phyloP scores from a whole-genome alignment of 1,140 invertebrate species.

The Drosophila ambigua region DNA sequence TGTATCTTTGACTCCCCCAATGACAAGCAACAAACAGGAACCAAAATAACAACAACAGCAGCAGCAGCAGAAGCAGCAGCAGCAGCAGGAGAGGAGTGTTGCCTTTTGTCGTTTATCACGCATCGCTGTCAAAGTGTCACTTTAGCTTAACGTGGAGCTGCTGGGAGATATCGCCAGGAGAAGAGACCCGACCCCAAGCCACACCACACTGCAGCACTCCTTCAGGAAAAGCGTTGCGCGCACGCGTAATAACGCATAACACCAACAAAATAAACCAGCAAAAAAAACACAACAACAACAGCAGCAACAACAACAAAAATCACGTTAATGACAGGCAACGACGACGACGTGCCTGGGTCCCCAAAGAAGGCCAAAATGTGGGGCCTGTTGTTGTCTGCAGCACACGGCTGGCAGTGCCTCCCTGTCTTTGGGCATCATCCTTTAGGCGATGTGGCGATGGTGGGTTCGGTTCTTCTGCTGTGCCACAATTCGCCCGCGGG shows the following conservation, averaged over 20 bases:
- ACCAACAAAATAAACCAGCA: conserved; percentile 31
- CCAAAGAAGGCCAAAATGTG: conserved; percentile 19
- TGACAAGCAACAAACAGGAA: too few relatives aligned
- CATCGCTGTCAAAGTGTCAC: conserved; percentile 82
- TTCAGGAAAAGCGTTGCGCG: conserved; percentile 39
- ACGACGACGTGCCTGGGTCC: conserved; percentile 36
- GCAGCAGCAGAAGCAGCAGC: too few relatives aligned
- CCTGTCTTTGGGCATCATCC: conserved; percentile 11
- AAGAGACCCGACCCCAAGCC: conserved; percentile 3
- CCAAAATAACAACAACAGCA: too few relatives aligned
- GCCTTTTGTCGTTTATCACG: conserved; percentile 75
- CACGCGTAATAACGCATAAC: conserved; percentile 79
- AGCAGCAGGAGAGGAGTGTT: not conserved
- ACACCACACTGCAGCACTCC: too few relatives aligned
- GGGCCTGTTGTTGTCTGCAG: conserved; percentile 1
- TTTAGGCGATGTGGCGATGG: conserved; percentile 26
- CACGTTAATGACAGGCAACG: conserved; percentile 76
- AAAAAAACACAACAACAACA: conserved; percentile 29
- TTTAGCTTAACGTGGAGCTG: conserved; percentile 71
- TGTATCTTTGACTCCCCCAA: too few relatives aligned
- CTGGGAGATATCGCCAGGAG: conserved; percentile 66
- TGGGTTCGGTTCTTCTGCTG: conserved; percentile 19
- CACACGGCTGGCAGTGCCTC: too few relatives aligned
- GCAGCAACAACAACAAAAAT: conserved; percentile 62
- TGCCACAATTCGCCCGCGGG: conserved; percentile 42